Evolutionary conservation across 2,113 vertebrate species (phyloP), one percentile per base, ranked within the genome.

Genomic region (Odobenus rosmarus): DNA sequence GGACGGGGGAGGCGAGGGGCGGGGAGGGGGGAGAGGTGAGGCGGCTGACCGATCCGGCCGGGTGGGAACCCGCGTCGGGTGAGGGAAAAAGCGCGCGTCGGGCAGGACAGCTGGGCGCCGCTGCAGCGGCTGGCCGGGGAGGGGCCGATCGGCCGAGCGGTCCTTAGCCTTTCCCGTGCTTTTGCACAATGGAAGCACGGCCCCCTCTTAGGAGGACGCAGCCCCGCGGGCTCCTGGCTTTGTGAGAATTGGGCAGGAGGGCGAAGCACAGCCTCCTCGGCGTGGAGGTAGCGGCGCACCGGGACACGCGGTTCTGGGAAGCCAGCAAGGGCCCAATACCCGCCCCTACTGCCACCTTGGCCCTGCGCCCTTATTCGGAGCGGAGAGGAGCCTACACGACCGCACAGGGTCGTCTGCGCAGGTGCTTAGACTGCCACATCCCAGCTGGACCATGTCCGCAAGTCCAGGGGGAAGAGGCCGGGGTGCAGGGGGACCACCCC

Each of bases 11-110:
- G 51, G 36, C 26, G 2, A 15, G 14, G 53, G 53, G 15, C 53
- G 42, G 26, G 21, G 24, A 31, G 21, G 18, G 76, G 64, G 18
- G 0, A 10, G 42, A 31, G 62, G 26, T 1, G 74, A 59, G 36
- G 19, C 10, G 1, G 24, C 51, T n/a, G 33, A 49, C 80, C 6
- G 2, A 11, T 2, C 9, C 13, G 7, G 67, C 21, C 15, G 6
- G 6, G 16, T 3, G 31, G 18, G 11, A n/a, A 5, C 23, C 12
- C 0, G 53, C 19, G 8, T 4, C 23, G 3, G 23, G 11, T 46
- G 28, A 72, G 19, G 87, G 31, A 46, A 39, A 19, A 39, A 10
- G 24, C 19, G 18, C 15, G 5, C 0, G 18, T 13, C 57, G 21
- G 8, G 36, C 39, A 1, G 46, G 3, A 57, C 21, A 21, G 33